Evolutionary conservation across 2,113 vertebrate species (phyloP).

Genomic region (Tringa solitaria): DNA sequence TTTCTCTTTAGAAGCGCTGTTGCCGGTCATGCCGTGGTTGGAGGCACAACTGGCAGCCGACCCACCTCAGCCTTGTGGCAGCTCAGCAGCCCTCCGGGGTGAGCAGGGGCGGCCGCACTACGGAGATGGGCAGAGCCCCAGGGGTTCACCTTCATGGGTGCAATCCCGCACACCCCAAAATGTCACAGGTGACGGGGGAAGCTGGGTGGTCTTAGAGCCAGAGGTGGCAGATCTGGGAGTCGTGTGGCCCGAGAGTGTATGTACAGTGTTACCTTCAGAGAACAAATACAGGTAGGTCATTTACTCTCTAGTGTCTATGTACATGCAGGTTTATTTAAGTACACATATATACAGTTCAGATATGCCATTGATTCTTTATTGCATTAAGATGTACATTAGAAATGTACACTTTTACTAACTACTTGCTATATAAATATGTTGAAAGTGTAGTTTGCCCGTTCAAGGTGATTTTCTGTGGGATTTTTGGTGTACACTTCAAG

Average conservation of each 20-base stretch:
- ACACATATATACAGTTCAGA: slow-evolving; percentile 55
- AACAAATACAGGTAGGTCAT: slow-evolving; percentile 66
- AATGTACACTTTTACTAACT: slow-evolving; percentile 38
- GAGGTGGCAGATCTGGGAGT: neutral
- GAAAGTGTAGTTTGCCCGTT: slow-evolving; percentile 41
- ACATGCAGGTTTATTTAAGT: slow-evolving; percentile 62
- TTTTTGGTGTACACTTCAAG: slow-evolving; percentile 20
- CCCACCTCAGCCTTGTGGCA: neutral
- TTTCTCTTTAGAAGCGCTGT: neutral
- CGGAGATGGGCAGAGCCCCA: neutral
- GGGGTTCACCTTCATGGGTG: neutral
- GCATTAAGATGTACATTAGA: slow-evolving; percentile 27
- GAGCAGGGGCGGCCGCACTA: neutral
- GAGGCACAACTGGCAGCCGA: neutral
- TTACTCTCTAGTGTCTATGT: slow-evolving; percentile 58
- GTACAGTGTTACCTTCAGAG: slow-evolving; percentile 53
- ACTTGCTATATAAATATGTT: slow-evolving; percentile 24
- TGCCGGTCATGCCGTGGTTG: neutral
- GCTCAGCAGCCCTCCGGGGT: neutral
- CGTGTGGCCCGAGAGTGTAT: neutral
- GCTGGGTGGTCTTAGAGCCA: neutral
- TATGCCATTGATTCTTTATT: slow-evolving; percentile 58
- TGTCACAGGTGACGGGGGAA: neutral
- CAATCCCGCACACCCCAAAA: neutral
- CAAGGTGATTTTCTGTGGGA: slow-evolving; percentile 33